Percentiles rank a stretch among this genome's conserved stretches.
These are phyloP conservation scores for Glossophaga mutica DNA, from an alignment of 2,797 vertebrate species.

Conservation along the genomic window DNA sequence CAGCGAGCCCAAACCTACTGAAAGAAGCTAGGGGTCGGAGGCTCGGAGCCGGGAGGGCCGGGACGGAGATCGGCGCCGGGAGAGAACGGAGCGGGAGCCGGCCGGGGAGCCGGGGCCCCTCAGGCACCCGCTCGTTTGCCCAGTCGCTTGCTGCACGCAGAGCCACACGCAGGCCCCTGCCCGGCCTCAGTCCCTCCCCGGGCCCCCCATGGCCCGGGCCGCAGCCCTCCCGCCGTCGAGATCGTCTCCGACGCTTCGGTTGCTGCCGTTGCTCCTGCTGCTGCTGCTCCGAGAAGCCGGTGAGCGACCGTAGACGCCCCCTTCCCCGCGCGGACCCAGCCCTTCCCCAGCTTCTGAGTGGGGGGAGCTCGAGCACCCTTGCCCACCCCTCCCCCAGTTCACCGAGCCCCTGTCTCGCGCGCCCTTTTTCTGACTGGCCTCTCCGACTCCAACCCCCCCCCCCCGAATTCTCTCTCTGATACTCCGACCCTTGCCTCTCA, in stretches of 20 bases:
- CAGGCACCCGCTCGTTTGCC: constrained; percentile 9
- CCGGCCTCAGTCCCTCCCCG: constrained; percentile 52
- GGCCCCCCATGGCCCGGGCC: constrained; percentile 71
- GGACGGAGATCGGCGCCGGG: not conserved
- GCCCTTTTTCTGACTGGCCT: not conserved
- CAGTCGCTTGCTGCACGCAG: constrained; percentile 4
- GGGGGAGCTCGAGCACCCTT: not conserved
- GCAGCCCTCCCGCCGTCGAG: constrained; percentile 61
- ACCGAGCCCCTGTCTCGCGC: not conserved
- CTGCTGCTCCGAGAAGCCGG: constrained; percentile 60
- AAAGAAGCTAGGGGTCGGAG: constrained; percentile 36
- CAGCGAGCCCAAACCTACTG: constrained; percentile 43
- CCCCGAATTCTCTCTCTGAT: not conserved
- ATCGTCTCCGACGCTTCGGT: constrained; percentile 48
- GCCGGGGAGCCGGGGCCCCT: not conserved
- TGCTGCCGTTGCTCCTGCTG: constrained; percentile 43
- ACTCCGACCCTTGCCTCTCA: not conserved
- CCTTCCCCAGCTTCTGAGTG: not conserved
- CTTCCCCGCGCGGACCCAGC: constrained; percentile 27
- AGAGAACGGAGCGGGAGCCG: not conserved
- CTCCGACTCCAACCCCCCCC: not conserved
- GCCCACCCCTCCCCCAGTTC: not conserved
- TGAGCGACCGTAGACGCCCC: constrained; percentile 35
- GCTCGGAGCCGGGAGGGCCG: constrained; percentile 23
- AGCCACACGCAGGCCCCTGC: constrained; percentile 42